These are phyloP conservation scores for Crematogaster levior DNA, from an alignment of 2,888 invertebrate genomes.

Conservation along the genomic window DNA sequence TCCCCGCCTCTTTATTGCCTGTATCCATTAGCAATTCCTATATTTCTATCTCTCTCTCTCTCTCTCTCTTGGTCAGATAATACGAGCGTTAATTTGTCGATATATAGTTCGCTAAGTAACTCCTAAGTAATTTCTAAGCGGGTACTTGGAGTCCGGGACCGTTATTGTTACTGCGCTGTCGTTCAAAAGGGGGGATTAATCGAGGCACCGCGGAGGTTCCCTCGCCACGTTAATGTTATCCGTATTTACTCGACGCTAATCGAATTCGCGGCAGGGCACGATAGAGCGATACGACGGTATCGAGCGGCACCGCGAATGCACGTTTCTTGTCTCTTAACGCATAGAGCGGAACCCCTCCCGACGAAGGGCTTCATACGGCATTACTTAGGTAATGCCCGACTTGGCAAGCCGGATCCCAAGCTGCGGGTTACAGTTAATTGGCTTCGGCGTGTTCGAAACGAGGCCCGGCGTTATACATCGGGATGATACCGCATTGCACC, in stretches of 20 bases:
- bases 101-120: neutral
- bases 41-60: neutral
- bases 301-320: constrained; percentile 53
- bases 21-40: neutral
- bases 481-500: constrained; percentile 49
- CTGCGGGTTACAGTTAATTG: constrained; percentile 81
- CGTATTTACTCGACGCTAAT: constrained; percentile 60
- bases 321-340: constrained; percentile 70
- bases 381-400: constrained; percentile 79
- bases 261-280: constrained; percentile 61
- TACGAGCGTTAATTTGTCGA: neutral
- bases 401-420: constrained; percentile 79
- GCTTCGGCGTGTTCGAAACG: constrained; percentile 74
- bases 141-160: neutral
- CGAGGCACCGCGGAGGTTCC: neutral
- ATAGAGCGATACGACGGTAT: constrained; percentile 58
- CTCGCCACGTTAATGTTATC: constrained; percentile 29
- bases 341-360: constrained; percentile 51
- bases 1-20: neutral
- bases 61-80: neutral
- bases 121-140: constrained; percentile 12
- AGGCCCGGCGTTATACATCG: constrained; percentile 61
- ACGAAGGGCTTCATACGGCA: constrained; percentile 77
- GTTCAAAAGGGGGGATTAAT: constrained; percentile 15
- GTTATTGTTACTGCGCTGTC: neutral